Evolutionary conservation across 2,888 invertebrate genomes (phyloP), one percentile per base, ranked within the genome.

Genomic region (Ethmia dodecea): DNA sequence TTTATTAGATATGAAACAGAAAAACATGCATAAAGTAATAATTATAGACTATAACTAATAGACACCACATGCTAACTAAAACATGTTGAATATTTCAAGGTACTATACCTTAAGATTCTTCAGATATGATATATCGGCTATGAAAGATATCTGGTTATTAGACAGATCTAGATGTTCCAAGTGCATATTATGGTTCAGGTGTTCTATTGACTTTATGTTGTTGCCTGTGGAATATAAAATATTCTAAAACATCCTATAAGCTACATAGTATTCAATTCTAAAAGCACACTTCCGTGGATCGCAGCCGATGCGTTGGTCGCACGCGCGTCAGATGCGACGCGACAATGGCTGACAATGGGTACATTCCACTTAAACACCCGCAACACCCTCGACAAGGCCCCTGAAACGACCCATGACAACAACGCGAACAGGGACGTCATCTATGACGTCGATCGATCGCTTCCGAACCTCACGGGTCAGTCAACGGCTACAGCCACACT

Each of bases 151-250:
- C 66, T 91, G 92, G 71, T 97, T 97, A 69, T 95, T 95, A 3
- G 96, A 95, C 49, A 97, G 77, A 83, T 97, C 97, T 52, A 97
- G 76, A 68, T 92, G 90, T 66, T 95, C 94, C 68, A 97, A 77
- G 61, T 93, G 92, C 28, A 90, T 86, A 67, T 95, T 96, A 51
- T 92, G 90, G 60, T 93, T 93, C 45, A 97, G 86, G 77, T 95
- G 95, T 61, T 96, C 96, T 62, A 97, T 94, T n/a, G 92, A 91
- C 89, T 97, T 97, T 55, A 97, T 94, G 61, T 93, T 96, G 80
- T 97, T 97, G 43, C 94, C 94, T 75, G 93, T n/a, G n/a, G n/a
- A 22, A 8, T n/a, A 22, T n/a, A 22, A 22, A 22, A 22, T n/a
- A 22, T 4, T 22, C 1, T 22, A 22, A n/a, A n/a, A 5, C 22